Base-by-base conservation (phyloP, 2,113 vertebrate genomes). In the Embiotoca jacksoni region DNA sequence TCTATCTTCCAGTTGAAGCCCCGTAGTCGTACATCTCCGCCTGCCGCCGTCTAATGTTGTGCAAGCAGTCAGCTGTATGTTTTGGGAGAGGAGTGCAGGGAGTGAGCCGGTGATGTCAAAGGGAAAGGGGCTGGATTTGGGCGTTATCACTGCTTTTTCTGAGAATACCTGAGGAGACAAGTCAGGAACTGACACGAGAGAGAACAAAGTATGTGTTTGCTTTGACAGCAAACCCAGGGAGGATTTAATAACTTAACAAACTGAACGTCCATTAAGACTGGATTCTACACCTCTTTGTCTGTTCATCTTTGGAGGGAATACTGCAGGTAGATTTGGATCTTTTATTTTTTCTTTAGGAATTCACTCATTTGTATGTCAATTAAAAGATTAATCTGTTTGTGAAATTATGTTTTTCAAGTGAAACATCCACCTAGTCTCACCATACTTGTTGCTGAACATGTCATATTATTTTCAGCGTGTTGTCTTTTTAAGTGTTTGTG, bases 121-220 rank as follows among this genome's bases (percentile, higher is more conserved):
- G 50, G 32, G 35, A 70, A 75, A 74, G 75, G 81, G 92, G 56
- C 81, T 87, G 89, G 93, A 91, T 81, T 70, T 72, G 75, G 87
- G 50, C 82, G 88, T 81, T 87, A 68, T 76, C 57, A 14, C 57
- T 23, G 70, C 41, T 55, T 76, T 50, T 87, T 87, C 33, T n/a
- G 78, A 67, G 80, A 87, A 94, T 92, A 92, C 94, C 90, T 93
- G 92, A 92, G 78, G 84, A 91, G 91, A 90, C 91, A 91, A 81
- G 92, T 90, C 74, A 70, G 67, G 85, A 92, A 63, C 90, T 86
- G 85, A 92, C 90, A 92, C 63, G 58, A 84, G 77, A 44, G 72
- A 39, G 75, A 77, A 23, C 37, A 63, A 82, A 81, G 77, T 75
- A 73, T 75, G 66, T 53, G 78, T 81, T 74, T 82, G 78, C 56